phyloP scores from a whole-genome alignment of 2,797 vertebrate species.

The Geotrypetes seraphini region DNA sequence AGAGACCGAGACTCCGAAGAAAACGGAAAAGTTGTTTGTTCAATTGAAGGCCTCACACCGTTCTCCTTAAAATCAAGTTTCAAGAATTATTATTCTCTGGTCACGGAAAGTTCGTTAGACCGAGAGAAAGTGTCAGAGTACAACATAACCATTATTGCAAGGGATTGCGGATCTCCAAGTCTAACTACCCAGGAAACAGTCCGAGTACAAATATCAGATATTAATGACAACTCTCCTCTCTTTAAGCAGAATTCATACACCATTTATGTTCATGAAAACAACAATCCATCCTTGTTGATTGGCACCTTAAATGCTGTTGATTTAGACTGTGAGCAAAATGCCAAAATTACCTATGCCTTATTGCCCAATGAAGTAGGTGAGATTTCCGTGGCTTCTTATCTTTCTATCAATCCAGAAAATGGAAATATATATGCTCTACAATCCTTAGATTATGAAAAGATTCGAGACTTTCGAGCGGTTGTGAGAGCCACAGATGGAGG shows the following conservation, averaged over 20 bases:
- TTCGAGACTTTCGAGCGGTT: conserved; percentile 40
- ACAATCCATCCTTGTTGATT: conserved; percentile 21
- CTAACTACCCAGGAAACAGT: conserved; percentile 22
- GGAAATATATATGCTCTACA: conserved; percentile 40
- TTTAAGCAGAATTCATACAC: conserved; percentile 33
- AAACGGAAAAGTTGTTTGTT: conserved; percentile 31
- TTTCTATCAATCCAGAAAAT: conserved; percentile 48
- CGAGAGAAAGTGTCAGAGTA: conserved; percentile 40
- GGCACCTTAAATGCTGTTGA: conserved; percentile 21
- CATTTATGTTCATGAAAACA: conserved; percentile 37
- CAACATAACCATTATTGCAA: conserved; percentile 24
- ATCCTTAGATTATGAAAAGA: conserved; percentile 42
- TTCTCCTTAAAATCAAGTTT: conserved; percentile 40
- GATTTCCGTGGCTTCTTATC: conserved; percentile 18
- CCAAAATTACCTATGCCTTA: conserved; percentile 21
- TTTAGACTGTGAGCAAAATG: conserved; percentile 26
- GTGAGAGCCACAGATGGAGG: conserved; percentile 47
- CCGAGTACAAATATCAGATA: conserved; percentile 13
- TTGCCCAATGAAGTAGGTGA: conserved; percentile 7
- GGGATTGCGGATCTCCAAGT: conserved; percentile 34
- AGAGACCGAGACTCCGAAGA: conserved; percentile 7
- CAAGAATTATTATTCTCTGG: conserved; percentile 40
- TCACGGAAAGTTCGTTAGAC: conserved; percentile 39
- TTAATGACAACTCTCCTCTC: conserved; percentile 6
- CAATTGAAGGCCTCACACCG: conserved; percentile 14